Evolutionary conservation across 2,888 invertebrate species (phyloP).

Genomic region (Frankliniella intonsa): DNA sequence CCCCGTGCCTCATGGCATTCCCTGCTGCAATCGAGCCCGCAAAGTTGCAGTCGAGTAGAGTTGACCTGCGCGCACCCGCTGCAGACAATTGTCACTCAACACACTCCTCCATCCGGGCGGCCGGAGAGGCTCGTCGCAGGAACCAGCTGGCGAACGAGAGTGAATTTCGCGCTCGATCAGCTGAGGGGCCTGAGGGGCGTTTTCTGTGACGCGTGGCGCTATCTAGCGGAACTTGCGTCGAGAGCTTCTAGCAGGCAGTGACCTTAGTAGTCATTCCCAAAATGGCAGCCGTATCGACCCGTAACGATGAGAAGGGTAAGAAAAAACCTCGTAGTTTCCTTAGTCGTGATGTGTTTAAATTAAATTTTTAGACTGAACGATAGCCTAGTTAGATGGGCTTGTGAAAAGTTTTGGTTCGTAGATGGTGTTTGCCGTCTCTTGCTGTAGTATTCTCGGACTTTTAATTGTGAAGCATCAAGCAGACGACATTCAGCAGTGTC

Average conservation of each 20-base stretch:
- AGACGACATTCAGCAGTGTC: conserved; percentile 23
- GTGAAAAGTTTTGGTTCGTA: background rate
- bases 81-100: too few relatives aligned
- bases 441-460: background rate
- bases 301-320: conserved; percentile 26
- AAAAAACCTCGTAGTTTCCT: conserved; percentile 13
- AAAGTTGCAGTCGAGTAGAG: too few relatives aligned
- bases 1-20: too few relatives aligned
- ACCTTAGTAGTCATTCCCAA: conserved; percentile 23
- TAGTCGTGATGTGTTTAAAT: background rate
- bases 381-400: background rate
- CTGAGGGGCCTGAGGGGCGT: background rate
- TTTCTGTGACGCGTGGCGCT: background rate
- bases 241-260: conserved; percentile 10
- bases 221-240: background rate
- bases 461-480: background rate
- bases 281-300: conserved; percentile 25
- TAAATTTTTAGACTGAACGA: background rate
- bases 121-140: too few relatives aligned
- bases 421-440: background rate
- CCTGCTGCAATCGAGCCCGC: too few relatives aligned
- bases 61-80: too few relatives aligned
- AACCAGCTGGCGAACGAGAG: background rate
- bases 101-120: too few relatives aligned
- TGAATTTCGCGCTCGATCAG: background rate